Evolutionary conservation across 2,888 invertebrate genomes (phyloP), one percentile per base, ranked within the genome.

Genomic region (Mesoligia furuncula): DNA sequence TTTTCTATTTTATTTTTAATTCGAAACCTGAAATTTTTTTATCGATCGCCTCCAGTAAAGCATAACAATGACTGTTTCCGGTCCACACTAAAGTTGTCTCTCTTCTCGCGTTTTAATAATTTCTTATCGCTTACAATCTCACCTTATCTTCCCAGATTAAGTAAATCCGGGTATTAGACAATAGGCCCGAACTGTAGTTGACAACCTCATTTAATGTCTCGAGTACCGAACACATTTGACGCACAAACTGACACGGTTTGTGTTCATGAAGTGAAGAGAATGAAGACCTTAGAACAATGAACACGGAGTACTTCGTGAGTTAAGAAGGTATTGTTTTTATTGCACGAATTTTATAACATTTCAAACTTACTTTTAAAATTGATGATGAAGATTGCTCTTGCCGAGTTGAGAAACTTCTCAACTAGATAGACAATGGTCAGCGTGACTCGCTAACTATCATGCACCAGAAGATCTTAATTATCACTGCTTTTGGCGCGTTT

Each of bases 101-200:
- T 24, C 15, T 15, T 24, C 11, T 17, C 9, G 9, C n/a, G 17
- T n/a, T 57, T 57, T 11, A 11, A n/a, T 57, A 17, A 36, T 17
- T 36, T 17, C 36, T 75, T 6, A 31, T 39, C 81, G 85, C 81
- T 72, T 20, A n/a, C 64, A 75, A 39, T 79, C 27, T 27, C 1
- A 79, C 67, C 85, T 45, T 11, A 17, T 73, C 85, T 17, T 57
- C 24, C 1, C 54, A 70, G 64, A 79, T 70, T 75, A 71, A 73
- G 61, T 54, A 57, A 81, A 73, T 75, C 82, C 67, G 70, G 20
- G 66, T 75, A 31, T 74, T 54, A 71, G 67, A 84, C 85, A 84
- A 84, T 85, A 79, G 73, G 62, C 62, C 61, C 15, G 36, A 78
- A 82, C 82, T 84, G 85, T 75, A 70, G 48, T 27, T 84, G 84